Percentiles rank a stretch among this genome's conserved stretches.
Evolutionary conservation across 2,797 vertebrate genomes (phyloP).

Genomic region (Miichthys miiuy): DNA sequence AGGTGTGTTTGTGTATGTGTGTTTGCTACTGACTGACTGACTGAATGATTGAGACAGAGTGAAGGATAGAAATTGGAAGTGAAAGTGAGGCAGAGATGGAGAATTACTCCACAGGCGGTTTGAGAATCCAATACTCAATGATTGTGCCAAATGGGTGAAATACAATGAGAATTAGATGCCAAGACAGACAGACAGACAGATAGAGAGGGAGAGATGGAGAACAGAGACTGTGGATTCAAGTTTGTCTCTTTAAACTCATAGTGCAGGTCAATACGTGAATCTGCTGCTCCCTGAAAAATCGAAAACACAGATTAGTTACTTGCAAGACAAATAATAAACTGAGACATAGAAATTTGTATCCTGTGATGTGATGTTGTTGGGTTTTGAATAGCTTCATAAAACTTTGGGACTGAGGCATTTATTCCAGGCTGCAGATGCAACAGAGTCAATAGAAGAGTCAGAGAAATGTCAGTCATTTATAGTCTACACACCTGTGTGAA

Average conservation of each 20-base stretch:
- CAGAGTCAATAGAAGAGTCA: background rate
- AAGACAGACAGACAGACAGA: conserved; percentile 23
- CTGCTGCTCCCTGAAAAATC: background rate
- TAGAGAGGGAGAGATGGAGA: conserved; percentile 3
- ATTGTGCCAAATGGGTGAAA: conserved; percentile 17
- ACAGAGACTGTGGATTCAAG: conserved; percentile 30
- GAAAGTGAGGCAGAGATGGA: conserved; percentile 28
- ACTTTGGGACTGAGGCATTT: too few species aligned
- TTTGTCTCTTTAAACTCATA: conserved; percentile 9
- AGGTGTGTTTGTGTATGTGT: conserved; percentile 27
- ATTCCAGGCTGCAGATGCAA: background rate
- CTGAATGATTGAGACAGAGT: conserved; percentile 13
- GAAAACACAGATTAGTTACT: background rate
- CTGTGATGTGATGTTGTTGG: background rate
- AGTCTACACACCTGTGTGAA: background rate
- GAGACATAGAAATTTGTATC: background rate
- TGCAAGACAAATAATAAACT: background rate
- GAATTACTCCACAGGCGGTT: conserved; percentile 31
- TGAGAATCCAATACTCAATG: conserved; percentile 32
- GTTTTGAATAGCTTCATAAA: background rate
- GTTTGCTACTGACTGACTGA: conserved; percentile 11
- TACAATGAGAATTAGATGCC: conserved; percentile 20
- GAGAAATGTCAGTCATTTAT: background rate
- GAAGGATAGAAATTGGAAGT: conserved; percentile 36
- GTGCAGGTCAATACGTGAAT: conserved; percentile 5